phyloP scores from a whole-genome alignment of 2,888 invertebrate genomes.

The Hedya salicella region DNA sequence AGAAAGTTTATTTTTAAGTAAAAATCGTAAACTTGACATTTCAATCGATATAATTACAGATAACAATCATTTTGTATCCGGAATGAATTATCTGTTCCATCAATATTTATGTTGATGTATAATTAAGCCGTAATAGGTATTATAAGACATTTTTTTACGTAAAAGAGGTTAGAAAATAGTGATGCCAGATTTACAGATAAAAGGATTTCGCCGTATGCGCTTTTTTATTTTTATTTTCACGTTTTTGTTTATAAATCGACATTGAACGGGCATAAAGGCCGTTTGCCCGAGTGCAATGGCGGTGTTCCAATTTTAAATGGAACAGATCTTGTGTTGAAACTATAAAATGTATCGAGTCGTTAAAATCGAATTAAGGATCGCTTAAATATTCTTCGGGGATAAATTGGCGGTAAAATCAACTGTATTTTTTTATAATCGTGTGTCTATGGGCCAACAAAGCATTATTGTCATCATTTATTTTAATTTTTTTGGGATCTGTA shows the following conservation, averaged over 20 bases:
- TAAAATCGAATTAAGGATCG: conserved; percentile 37
- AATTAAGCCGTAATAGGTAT: neutral
- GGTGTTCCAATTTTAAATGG: conserved; percentile 56
- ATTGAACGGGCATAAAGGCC: conserved; percentile 72
- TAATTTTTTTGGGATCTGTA: no score
- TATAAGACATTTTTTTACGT: neutral
- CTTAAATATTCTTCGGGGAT: neutral
- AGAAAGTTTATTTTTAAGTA: neutral
- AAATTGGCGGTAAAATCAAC: neutral
- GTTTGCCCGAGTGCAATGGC: conserved; percentile 67
- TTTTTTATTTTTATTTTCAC: neutral
- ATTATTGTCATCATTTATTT: no score
- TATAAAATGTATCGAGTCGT: conserved; percentile 25
- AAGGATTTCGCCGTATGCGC: conserved; percentile 2
- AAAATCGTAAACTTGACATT: neutral
- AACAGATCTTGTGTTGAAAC: conserved; percentile 1
- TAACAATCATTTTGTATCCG: neutral
- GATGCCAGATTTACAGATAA: conserved; percentile 3
- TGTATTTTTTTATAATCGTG: no score
- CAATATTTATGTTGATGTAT: neutral
- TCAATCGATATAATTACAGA: neutral
- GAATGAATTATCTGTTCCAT: neutral
- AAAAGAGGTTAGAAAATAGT: neutral
- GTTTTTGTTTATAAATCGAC: conserved; percentile 61
- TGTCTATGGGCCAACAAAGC: no score